These are phyloP conservation scores for Pseudococcus jackbeardsleyi DNA, from an alignment of 2,888 invertebrate genomes.

Conservation along the genomic window DNA sequence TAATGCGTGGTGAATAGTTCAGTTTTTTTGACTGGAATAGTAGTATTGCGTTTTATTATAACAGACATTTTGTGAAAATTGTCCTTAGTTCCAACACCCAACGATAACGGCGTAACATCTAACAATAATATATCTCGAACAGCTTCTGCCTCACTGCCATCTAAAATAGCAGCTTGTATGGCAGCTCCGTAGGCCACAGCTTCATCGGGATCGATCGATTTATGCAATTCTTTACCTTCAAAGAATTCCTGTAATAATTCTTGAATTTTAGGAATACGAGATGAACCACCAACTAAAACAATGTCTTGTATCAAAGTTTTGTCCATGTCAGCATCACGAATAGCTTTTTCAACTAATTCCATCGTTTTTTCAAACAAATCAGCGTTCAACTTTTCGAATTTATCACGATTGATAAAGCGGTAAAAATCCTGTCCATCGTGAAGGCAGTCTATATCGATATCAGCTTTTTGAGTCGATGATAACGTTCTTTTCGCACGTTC, in stretches of 20 bases:
- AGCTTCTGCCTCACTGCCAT: neutral
- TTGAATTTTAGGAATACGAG: constrained; percentile 96
- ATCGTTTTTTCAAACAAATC: neutral
- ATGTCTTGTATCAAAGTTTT: constrained; percentile 74
- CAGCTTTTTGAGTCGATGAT: neutral
- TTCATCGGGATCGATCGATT: neutral
- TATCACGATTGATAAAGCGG: neutral
- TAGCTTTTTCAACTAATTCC: neutral
- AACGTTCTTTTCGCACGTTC: neutral
- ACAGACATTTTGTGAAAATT: neutral
- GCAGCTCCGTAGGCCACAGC: neutral
- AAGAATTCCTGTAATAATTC: constrained; percentile 71
- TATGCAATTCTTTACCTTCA: neutral
- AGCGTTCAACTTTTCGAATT: neutral
- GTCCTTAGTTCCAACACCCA: neutral
- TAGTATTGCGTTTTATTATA: neutral
- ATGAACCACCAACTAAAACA: constrained; percentile 79
- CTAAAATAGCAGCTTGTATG: neutral
- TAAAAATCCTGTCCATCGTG: neutral
- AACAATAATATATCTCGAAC: neutral
- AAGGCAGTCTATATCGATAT: neutral
- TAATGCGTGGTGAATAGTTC: no score
- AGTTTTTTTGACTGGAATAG: neutral
- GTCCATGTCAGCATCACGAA: neutral
- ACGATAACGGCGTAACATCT: neutral